Evolutionary conservation across 2,888 invertebrate species (phyloP), one percentile per base, ranked within the genome.

Genomic region (Colletes collaris): DNA sequence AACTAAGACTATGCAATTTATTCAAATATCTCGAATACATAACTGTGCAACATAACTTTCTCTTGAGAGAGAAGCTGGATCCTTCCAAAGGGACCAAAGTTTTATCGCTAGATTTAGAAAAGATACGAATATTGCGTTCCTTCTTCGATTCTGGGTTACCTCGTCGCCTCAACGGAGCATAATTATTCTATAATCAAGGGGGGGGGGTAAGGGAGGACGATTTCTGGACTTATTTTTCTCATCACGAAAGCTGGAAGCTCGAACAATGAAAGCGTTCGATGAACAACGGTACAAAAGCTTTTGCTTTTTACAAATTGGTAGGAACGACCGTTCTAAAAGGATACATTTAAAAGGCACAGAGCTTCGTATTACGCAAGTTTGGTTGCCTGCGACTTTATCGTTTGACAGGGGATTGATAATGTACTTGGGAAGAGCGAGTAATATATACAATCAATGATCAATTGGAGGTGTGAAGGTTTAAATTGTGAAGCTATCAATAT

Each of bases 221-320:
- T 19, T 49, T 67, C 10, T 35, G n/a, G 16, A 63, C 35, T 40
- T n/a, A 52, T 55, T 46, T 56, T 55, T 77, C 46, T 69, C 66
- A 83, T 58, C 69, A 63, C 72, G 66, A 72, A 82, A 84, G 83
- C 83, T 60, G 60, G 60, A 79, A 83, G 84, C 84, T 81, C 72
- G 66, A 76, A 50, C 62, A 80, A 84, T 58, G 60, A 79, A 76
- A 83, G 76, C 67, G 72, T 77, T 66, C 77, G 63, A 78, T 46
- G 69, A 78, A 78, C 69, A 78, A 58, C 69, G 58, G 46, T 64
- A 69, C 69, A 59, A 46, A 78, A 78, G 76, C 77, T 69, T 52
- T 63, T 62, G 46, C 59, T 70, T 35, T 46, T 60, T n/a, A 63
- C 72, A 46, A 55, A 53, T 27, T 37, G 52, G 6, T 59, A 27